A percentile compares a stretch with the other conserved stretches of the same genome.
phyloP scores from a whole-genome alignment of 2,888 invertebrate genomes.

The Parapristionchus giblindavisi region DNA sequence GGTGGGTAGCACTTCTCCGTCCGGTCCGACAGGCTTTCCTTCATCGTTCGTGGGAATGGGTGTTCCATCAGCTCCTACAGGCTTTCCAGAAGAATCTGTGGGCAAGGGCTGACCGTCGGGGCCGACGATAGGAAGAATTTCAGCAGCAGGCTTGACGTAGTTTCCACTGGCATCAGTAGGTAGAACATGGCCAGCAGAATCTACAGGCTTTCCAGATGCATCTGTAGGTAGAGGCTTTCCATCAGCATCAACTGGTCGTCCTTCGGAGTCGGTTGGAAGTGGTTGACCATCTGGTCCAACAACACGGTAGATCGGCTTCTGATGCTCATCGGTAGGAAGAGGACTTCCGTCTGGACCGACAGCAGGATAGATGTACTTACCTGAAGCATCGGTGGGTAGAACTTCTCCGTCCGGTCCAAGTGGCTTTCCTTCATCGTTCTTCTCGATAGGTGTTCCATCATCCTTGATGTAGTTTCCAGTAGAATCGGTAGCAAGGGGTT shows the following conservation, averaged over 20 bases:
- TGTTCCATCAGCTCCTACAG: conserved; percentile 47
- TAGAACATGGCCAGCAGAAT: too few relatives aligned
- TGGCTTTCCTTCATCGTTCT: conserved; percentile 29
- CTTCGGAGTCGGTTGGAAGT: conserved; percentile 48
- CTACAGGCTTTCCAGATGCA: too few relatives aligned
- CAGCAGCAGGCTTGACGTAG: conserved; percentile 18
- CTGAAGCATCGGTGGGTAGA: conserved; percentile 52
- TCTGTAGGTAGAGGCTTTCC: conserved; percentile 37
- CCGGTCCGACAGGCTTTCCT: conserved; percentile 42
- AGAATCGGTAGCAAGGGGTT: conserved; percentile 47
- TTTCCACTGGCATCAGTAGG: too few relatives aligned
- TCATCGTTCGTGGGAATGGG: conserved; percentile 41
- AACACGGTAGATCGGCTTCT: conserved; percentile 40
- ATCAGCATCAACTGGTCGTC: conserved; percentile 45
- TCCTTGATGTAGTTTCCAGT: conserved; percentile 47
- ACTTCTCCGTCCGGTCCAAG: conserved; percentile 48
- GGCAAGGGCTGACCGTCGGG: conserved; percentile 47
- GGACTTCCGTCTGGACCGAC: conserved; percentile 42
- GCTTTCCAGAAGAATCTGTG: conserved; percentile 45
- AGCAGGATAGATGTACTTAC: conserved; percentile 42
- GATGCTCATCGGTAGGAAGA: conserved; percentile 43
- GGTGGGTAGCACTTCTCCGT: conserved; percentile 45
- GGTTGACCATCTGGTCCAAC: conserved; percentile 51
- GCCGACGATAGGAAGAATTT: conserved; percentile 39
- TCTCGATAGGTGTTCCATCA: conserved; percentile 39